Evolutionary conservation across 2,888 invertebrate species (phyloP).

Genomic region (Morpho deidamia): DNA sequence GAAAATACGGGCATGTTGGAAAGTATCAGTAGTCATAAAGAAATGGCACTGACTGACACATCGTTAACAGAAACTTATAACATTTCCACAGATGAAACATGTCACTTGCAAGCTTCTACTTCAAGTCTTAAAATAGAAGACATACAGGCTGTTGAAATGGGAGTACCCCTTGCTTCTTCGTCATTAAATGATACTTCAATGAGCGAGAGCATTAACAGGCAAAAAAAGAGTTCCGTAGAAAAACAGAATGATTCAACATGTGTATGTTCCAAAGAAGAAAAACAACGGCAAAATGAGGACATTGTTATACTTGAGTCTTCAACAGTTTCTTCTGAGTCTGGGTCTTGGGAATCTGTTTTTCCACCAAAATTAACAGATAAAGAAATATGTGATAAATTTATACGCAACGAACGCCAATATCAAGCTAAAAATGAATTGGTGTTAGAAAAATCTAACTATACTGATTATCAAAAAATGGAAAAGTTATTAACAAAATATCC

Average conservation of each 20-base stretch:
- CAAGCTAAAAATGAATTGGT: constrained; percentile 17
- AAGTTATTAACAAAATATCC: constrained; percentile 43
- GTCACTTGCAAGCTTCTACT: constrained; percentile 36
- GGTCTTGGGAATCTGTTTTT: constrained; percentile 82
- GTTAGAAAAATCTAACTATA: neutral
- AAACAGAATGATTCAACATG: constrained; percentile 35
- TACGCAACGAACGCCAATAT: constrained; percentile 52
- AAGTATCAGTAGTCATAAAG: constrained; percentile 55
- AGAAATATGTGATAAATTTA: constrained; percentile 62
- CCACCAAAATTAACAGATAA: constrained; percentile 61
- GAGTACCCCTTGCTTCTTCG: neutral
- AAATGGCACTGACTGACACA: constrained; percentile 54
- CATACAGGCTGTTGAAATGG: constrained; percentile 25
- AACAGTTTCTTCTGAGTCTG: constrained; percentile 81
- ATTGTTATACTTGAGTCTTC: constrained; percentile 80
- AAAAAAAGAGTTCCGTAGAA: constrained; percentile 27
- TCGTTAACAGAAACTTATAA: constrained; percentile 66
- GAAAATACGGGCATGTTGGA: constrained; percentile 63
- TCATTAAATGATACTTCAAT: neutral
- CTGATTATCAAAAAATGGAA: constrained; percentile 20
- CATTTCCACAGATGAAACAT: constrained; percentile 51
- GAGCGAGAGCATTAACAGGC: constrained; percentile 24
- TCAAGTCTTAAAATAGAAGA: constrained; percentile 38
- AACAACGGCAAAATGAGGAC: constrained; percentile 80
- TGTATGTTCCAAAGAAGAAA: constrained; percentile 74